A percentile compares a stretch with the other conserved stretches of the same genome.
Conservation (phyloP, 2,797 vertebrate species). For the Pantherophis vulpinus region DNA sequence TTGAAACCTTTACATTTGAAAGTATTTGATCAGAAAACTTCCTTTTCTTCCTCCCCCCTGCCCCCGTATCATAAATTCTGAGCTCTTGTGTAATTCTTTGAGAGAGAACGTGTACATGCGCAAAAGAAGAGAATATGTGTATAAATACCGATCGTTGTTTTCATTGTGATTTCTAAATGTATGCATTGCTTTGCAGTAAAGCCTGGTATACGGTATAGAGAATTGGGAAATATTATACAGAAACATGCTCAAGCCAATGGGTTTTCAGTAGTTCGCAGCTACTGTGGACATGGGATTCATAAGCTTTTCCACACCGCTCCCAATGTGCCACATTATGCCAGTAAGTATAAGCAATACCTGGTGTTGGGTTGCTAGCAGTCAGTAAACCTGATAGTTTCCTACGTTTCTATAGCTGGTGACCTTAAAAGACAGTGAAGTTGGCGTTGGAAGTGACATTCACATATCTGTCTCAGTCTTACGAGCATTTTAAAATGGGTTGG, state of each 20-base stretch:
- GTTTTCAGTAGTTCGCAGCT: constrained; percentile 96
- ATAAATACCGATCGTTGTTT: background rate
- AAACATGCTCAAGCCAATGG: constrained; percentile 94
- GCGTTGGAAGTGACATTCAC: background rate
- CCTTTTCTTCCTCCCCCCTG: background rate
- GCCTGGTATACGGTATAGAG: constrained; percentile 92
- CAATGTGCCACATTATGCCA: constrained; percentile 97
- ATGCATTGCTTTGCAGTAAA: constrained; percentile 79
- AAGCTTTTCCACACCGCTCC: constrained; percentile 96
- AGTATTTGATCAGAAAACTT: background rate
- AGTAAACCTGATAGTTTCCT: background rate
- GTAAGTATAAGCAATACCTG: constrained; percentile 75
- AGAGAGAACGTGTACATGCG: no score
- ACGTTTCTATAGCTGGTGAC: background rate
- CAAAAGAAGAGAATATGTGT: background rate
- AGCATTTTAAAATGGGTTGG: background rate
- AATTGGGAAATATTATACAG: constrained; percentile 97
- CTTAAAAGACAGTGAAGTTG: background rate
- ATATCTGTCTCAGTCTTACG: background rate
- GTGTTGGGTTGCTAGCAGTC: background rate
- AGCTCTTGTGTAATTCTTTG: background rate
- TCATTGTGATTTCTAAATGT: background rate
- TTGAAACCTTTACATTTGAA: background rate
- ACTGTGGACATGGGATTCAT: constrained; percentile 96
- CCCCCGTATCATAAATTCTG: background rate